Percentiles rank a stretch among this genome's conserved stretches.
These are phyloP conservation scores for Spinibarbus caldwelli DNA, from an alignment of 2,797 vertebrate genomes.

Conservation along the genomic window DNA sequence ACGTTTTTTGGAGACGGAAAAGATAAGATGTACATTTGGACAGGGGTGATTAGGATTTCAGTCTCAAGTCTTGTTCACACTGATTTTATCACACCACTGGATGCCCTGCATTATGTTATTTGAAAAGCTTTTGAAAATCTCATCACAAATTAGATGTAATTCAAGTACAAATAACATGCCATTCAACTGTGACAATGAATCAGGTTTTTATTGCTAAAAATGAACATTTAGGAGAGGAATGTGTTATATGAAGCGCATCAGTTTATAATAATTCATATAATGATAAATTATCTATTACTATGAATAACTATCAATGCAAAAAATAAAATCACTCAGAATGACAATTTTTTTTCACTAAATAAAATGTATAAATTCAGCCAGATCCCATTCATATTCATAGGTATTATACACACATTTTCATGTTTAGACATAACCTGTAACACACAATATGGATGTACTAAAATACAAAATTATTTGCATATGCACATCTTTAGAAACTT, in stretches of 20 bases:
- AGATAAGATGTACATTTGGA: conserved; percentile 8
- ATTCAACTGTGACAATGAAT: neutral
- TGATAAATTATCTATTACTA: neutral
- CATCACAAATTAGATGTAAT: neutral
- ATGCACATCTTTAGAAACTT: neutral
- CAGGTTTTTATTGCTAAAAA: neutral
- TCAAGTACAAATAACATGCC: neutral
- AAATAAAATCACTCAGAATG: neutral
- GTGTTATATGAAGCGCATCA: neutral
- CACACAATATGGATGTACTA: neutral
- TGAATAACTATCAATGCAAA: neutral
- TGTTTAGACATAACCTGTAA: neutral
- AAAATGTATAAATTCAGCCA: neutral
- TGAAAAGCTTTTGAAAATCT: conserved; percentile 9
- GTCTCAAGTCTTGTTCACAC: neutral
- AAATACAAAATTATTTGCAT: neutral
- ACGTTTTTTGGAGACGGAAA: neutral
- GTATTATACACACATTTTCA: neutral
- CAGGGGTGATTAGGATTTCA: conserved; percentile 5
- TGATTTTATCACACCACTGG: neutral
- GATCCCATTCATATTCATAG: neutral
- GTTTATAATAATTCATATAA: neutral
- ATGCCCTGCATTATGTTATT: neutral
- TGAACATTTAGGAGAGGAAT: neutral
- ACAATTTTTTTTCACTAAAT: neutral